Percentiles rank a stretch among this genome's conserved stretches.
These are phyloP conservation scores for Anguilla marmorata DNA, from an alignment of 2,797 vertebrate genomes.

Conservation along the genomic window DNA sequence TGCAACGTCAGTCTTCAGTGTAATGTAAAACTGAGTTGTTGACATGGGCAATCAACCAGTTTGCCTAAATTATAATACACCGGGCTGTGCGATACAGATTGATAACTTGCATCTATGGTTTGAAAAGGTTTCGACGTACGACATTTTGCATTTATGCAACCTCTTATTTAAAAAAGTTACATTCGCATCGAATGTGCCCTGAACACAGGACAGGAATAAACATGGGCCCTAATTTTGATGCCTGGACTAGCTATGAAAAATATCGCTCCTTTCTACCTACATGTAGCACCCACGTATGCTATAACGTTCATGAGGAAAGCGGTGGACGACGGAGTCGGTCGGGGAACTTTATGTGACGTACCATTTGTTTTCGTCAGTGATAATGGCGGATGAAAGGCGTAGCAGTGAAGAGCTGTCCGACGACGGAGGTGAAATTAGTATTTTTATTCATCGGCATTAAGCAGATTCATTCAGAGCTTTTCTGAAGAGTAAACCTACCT, in stretches of 20 bases:
- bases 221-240: not conserved
- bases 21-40: not conserved
- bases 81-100: not conserved
- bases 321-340: not conserved
- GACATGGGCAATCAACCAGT: not conserved
- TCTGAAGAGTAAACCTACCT: not conserved
- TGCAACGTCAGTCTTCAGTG: not conserved
- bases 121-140: not conserved
- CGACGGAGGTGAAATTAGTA: constrained; percentile 73
- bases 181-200: not conserved
- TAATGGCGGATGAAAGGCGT: constrained; percentile 66
- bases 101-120: not conserved
- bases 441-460: constrained; percentile 44
- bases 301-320: not conserved
- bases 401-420: constrained; percentile 49
- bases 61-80: not conserved
- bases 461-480: not conserved
- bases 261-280: not conserved
- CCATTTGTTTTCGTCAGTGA: constrained; percentile 38
- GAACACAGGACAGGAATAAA: not conserved
- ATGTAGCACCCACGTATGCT: not conserved
- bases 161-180: not conserved
- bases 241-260: not conserved
- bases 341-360: not conserved
- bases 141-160: not conserved